Percentiles rank a stretch among this genome's conserved stretches.
Evolutionary conservation across 2,113 vertebrate genomes (phyloP).

Genomic region (Ochotona curzoniae): DNA sequence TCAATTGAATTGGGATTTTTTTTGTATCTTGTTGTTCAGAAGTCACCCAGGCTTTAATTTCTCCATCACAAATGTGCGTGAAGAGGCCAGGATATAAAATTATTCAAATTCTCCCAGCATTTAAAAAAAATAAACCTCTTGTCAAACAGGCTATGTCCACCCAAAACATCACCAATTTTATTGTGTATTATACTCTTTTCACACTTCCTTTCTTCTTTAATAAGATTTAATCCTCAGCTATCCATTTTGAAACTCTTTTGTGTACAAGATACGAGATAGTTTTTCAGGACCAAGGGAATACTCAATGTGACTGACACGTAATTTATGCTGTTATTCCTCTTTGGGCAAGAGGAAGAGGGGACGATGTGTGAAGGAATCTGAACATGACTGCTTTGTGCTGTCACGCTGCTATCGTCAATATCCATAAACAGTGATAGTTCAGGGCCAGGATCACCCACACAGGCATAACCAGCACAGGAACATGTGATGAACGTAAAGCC

Average conservation of each 20-base stretch:
- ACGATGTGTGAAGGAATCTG: constrained; percentile 48
- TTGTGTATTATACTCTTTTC: not conserved
- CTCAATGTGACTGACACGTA: not conserved
- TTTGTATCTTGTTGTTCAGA: not conserved
- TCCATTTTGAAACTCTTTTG: not conserved
- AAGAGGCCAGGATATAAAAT: constrained; percentile 2
- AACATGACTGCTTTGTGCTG: constrained; percentile 68
- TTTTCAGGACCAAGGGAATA: not conserved
- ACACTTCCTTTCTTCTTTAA: not conserved
- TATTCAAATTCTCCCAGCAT: not conserved
- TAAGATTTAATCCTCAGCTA: constrained; percentile 17
- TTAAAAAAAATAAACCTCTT: not conserved
- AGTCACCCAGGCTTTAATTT: not conserved
- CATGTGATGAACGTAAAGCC: not conserved
- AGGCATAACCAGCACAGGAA: constrained; percentile 76
- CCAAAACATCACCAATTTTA: constrained; percentile 10
- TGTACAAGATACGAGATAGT: not conserved
- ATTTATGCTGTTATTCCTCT: not conserved
- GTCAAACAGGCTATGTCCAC: not conserved
- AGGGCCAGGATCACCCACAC: constrained; percentile 77
- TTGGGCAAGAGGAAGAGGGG: not conserved
- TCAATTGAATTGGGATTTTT: not conserved
- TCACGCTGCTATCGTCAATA: constrained; percentile 70
- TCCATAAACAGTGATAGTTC: constrained; percentile 72
- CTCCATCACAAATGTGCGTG: not conserved